phyloP scores from a whole-genome alignment of 2,113 vertebrate genomes.

The Pterophyllum scalare region DNA sequence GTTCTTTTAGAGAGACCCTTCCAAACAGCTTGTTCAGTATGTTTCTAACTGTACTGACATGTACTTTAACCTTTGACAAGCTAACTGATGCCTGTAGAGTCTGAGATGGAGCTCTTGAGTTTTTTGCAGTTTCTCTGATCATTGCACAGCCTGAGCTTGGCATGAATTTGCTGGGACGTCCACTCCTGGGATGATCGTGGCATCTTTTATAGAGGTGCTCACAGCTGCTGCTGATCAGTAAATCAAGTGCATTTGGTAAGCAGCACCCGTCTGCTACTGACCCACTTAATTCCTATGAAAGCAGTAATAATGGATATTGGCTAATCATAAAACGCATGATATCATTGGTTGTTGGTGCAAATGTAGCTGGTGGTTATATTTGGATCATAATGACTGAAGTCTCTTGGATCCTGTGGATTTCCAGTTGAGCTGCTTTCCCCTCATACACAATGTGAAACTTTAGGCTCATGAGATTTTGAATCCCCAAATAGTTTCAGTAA shows the following conservation, averaged over 20 bases:
- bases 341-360: background rate
- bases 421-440: rapidly evolving
- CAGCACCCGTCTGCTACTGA: background rate
- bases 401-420: background rate
- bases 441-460: background rate
- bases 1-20: background rate
- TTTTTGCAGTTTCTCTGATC: too few species aligned
- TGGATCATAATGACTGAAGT: background rate
- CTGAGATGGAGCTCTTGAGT: background rate
- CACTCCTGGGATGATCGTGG: background rate
- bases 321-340: background rate
- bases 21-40: background rate
- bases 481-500: background rate
- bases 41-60: too few species aligned
- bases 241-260: too few species aligned
- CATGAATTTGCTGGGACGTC: too few species aligned
- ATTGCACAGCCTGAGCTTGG: background rate
- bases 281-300: too few species aligned
- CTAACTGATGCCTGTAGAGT: background rate
- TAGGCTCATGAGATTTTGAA: background rate
- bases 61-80: background rate
- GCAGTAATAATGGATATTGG: background rate
- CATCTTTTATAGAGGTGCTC: background rate
- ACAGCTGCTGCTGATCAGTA: background rate
- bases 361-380: background rate